These are phyloP conservation scores for Chondrosia reniformis DNA, from an alignment of 37 sponge, comb jelly and placozoan species.

Conservation along the genomic window DNA sequence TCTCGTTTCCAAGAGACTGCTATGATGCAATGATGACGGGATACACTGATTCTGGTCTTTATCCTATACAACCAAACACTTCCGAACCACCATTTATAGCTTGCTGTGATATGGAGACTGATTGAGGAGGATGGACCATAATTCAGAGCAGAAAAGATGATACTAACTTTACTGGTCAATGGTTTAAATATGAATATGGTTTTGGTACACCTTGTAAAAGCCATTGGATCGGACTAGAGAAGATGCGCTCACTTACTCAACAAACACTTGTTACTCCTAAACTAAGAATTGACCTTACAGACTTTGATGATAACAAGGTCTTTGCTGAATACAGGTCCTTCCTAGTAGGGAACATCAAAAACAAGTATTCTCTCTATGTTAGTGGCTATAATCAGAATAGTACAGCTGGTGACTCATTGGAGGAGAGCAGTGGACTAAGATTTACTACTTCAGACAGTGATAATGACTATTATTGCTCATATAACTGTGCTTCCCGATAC, in stretches of 20 bases:
- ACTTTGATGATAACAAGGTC: neutral
- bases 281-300: neutral
- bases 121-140: slow-evolving; percentile 14
- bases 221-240: neutral
- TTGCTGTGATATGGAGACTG: neutral
- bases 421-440: too few species aligned
- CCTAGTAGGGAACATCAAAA: neutral
- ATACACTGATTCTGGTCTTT: neutral
- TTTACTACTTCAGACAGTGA: neutral
- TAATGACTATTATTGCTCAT: neutral
- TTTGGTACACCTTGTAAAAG: neutral
- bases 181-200: neutral
- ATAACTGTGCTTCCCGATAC: too few species aligned
- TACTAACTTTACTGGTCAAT: neutral
- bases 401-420: neutral
- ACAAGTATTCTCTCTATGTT: neutral
- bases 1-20: too few species aligned
- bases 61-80: neutral
- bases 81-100: neutral
- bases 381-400: neutral
- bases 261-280: neutral
- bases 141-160: neutral
- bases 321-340: neutral
- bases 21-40: neutral
- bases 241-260: neutral